phyloP scores from a whole-genome alignment of 1,140 invertebrate genomes.

The Pseudomyrmex pallidus region DNA sequence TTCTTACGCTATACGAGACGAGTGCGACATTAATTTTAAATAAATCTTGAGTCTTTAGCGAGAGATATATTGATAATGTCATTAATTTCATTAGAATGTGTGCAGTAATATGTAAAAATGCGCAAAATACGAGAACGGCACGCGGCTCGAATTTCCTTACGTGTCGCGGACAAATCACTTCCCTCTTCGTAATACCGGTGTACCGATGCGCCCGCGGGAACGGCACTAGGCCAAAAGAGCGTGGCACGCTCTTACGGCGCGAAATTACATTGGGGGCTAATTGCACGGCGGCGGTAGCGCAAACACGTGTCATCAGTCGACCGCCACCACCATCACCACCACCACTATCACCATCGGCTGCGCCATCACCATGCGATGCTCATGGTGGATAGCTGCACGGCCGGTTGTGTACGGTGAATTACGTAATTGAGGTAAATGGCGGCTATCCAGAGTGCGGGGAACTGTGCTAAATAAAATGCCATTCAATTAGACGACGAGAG shows the following conservation, averaged over 20 bases:
- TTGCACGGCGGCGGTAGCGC: constrained; percentile 78
- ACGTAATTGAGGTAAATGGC: constrained; percentile 83
- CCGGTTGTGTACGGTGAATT: constrained; percentile 79
- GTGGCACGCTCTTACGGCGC: constrained; percentile 74
- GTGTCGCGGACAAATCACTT: constrained; percentile 69
- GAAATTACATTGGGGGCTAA: constrained; percentile 78
- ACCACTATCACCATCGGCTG: constrained; percentile 59
- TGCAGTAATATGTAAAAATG: background rate
- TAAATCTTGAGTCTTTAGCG: too few relatives aligned
- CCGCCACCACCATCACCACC: constrained; percentile 59
- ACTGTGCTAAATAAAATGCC: constrained; percentile 83
- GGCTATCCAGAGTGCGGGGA: constrained; percentile 80
- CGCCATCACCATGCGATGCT: constrained; percentile 70
- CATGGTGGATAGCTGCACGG: constrained; percentile 70
- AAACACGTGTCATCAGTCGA: constrained; percentile 81
- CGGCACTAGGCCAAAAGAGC: constrained; percentile 77
- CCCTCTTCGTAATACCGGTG: constrained; percentile 69
- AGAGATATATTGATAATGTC: too few relatives aligned
- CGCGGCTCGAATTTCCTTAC: constrained; percentile 65
- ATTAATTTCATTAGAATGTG: too few relatives aligned
- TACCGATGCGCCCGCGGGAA: constrained; percentile 69
- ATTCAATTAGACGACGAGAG: constrained; percentile 78
- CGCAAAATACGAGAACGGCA: constrained; percentile 15
- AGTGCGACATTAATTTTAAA: constrained; percentile 58
- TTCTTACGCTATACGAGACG: constrained; percentile 27